Evolutionary conservation across 2,888 invertebrate species (phyloP), one percentile per base, ranked within the genome.

Genomic region (Fabriciana adippe): DNA sequence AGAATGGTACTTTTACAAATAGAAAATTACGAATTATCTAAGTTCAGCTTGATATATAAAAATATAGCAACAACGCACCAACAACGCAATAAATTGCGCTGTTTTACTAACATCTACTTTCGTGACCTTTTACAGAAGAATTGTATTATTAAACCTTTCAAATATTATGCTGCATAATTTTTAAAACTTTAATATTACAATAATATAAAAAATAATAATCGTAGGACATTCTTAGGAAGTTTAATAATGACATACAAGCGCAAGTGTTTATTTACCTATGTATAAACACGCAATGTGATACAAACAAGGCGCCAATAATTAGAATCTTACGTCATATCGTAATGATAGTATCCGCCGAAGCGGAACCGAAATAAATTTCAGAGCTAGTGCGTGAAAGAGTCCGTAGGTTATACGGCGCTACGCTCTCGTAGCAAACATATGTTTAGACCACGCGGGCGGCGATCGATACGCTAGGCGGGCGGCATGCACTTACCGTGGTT

Each of bases 401-500:
- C 74, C 73, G 74, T 75, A 78, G 73, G 71, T 74, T 73, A 81
- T 78, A 79, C 78, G 76, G 76, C 76, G 78, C 79, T 81, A 84
- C 83, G 75, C 65, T 69, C 57, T 71, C 77, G 78, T 79, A 78
- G 83, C 81, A 76, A 88, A 83, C 92, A 92, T 91, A 91, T 91
- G 92, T 89, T 90, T 79, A 74, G 81, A 83, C 84, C 90, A 90
- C 86, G 90, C 83, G 89, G 87, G 75, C 75, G 64, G 71, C 84
- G 89, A 91, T 92, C 91, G 92, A 90, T 92, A 89, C 75, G 79
- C 60, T 68, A 73, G 77, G 79, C 75, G 80, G 81, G 81, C 83
- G 80, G 83, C 71, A 74, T 91, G 90, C 91, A 92, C 92, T 92
- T 83, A 92, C 92, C 92, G 91, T 89, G 84, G 87, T 91, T 90